These are phyloP conservation scores for Cirrhinus molitorella DNA, from an alignment of 2,797 vertebrate species.

Conservation along the genomic window DNA sequence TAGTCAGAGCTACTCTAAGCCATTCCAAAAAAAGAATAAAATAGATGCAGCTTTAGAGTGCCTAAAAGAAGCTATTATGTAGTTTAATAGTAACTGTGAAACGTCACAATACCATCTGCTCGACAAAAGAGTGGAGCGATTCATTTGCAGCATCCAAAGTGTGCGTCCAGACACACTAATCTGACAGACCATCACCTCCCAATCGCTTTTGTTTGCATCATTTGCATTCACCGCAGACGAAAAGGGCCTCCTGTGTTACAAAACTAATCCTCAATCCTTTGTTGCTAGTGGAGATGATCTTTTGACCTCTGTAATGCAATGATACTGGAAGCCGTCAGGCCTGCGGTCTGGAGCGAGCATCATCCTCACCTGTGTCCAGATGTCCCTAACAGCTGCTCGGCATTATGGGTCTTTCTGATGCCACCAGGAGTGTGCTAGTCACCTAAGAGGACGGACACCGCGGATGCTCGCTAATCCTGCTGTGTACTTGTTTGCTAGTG, in stretches of 20 bases:
- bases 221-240: conserved; percentile 55
- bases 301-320: conserved; percentile 54
- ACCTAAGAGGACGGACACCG: conserved; percentile 25
- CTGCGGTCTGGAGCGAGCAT: neutral
- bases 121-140: conserved; percentile 7
- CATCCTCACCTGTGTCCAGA: conserved; percentile 56
- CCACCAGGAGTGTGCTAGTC: conserved; percentile 18
- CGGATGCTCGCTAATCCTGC: conserved; percentile 53
- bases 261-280: conserved; percentile 59
- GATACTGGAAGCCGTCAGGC: neutral
- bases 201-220: conserved; percentile 38
- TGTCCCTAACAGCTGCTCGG: conserved; percentile 57
- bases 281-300: conserved; percentile 55
- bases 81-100: conserved; percentile 3
- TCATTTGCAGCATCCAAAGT: conserved; percentile 30
- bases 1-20: neutral
- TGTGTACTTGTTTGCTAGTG: conserved; percentile 58
- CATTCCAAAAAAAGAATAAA: neutral
- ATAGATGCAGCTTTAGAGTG: neutral
- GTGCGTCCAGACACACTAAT: conserved; percentile 37
- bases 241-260: conserved; percentile 45
- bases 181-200: conserved; percentile 46
- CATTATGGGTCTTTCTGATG: conserved; percentile 52
- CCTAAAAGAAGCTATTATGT: neutral
- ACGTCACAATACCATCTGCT: conserved; percentile 33